Evolutionary conservation across 2,888 invertebrate species (phyloP).

Genomic region (Caenorhabditis auriculariae): DNA sequence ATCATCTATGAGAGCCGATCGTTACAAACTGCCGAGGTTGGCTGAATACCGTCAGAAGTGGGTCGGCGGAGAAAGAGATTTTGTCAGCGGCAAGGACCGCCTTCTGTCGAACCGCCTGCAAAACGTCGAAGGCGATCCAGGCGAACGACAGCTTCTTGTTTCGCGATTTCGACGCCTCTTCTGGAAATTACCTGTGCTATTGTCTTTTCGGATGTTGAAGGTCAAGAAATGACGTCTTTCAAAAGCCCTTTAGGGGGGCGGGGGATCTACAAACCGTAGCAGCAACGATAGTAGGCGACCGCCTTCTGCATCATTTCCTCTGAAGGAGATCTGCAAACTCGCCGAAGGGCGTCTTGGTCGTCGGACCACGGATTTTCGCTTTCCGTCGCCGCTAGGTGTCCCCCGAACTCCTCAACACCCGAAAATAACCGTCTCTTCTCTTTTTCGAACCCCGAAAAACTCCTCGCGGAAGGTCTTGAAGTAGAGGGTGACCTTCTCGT

Average conservation of each 20-base stretch:
- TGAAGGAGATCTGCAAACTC: constrained; percentile 16
- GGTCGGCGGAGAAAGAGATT: no score
- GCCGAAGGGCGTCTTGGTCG: constrained; percentile 13
- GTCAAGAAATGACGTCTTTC: no score
- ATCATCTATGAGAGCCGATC: constrained; percentile 13
- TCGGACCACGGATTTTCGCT: background rate
- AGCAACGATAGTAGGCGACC: constrained; percentile 42
- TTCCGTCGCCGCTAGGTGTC: background rate
- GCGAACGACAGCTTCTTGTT: constrained; percentile 48
- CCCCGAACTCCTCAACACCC: constrained; percentile 8
- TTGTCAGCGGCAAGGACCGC: background rate
- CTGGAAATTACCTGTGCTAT: constrained; percentile 2
- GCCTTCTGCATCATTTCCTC: constrained; percentile 33
- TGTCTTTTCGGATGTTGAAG: no score
- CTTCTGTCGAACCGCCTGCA: constrained; percentile 27
- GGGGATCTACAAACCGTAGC: constrained; percentile 24
- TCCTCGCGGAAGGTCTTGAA: constrained; percentile 12
- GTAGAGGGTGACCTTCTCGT: constrained; percentile 34
- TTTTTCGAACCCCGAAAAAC: constrained; percentile 22
- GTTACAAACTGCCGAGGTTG: background rate
- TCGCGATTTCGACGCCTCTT: constrained; percentile 12
- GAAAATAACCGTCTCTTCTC: constrained; percentile 1
- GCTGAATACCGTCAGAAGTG: background rate
- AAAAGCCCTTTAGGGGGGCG: no score
- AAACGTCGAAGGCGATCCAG: constrained; percentile 52